Base-by-base conservation (phyloP, 2,797 vertebrate species). In the Sebastes matsubarae region DNA sequence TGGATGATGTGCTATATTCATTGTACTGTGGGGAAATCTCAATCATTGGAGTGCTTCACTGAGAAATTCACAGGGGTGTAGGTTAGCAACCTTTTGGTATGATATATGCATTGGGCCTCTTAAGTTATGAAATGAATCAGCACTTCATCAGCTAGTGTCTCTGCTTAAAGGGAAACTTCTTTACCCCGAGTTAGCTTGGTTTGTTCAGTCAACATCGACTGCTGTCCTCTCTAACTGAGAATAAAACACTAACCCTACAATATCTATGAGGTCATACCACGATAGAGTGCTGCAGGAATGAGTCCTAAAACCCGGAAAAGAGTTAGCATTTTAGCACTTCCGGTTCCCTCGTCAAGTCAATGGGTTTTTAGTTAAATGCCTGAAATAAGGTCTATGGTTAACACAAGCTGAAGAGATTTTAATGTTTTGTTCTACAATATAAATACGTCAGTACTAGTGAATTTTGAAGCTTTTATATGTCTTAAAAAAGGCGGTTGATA, bases 1-100 rank as follows among this genome's bases (percentile, higher is more conserved):
- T 77, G 36, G 65, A 88, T 81, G 75, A 83, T 60, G 63, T 55
- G 13, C n/a, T 63, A 32, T 81, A 77, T 71, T 85, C 55, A 87
- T 81, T 87, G 36, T 65, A 65, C 84, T 79, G 13, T 79, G 73
- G 68, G 83, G 81, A 83, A 75, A 88, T 80, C 25, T 84, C 58
- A 60, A 74, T 74, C 24, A 34, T 73, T 73, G 52, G 25, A 81
- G 59, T 55, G 50, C 69, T 72, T 81, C 22, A 65, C 4, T 77
- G 36, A 83, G 60, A 58, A 34, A 83, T 73, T 10, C 54, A 24
- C 64, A 55, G 34, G 77, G 75, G 64, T 46, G 18, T 52, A 60
- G 70, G 38, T 88, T 65, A 67, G 57, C 36, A 71, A 76, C 65
- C 59, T 12, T 81, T 85, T 61, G 6, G 52, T 71, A 58, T 85